These are phyloP conservation scores for Standfussiana lucernea DNA, from an alignment of 2,888 invertebrate species.

Conservation along the genomic window DNA sequence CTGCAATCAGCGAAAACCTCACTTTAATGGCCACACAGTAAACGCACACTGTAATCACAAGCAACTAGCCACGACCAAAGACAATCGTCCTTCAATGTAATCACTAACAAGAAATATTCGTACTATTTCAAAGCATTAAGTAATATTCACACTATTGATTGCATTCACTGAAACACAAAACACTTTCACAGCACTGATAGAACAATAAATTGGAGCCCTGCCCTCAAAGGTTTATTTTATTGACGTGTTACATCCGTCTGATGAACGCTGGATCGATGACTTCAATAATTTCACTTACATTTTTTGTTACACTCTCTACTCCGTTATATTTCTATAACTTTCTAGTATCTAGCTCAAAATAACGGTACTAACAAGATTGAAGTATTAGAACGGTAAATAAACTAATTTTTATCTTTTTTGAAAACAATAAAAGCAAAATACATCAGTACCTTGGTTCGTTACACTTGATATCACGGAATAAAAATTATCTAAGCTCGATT, in stretches of 20 bases:
- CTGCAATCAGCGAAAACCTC: conserved; percentile 83
- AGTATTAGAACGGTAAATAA: conserved; percentile 87
- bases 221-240: conserved; percentile 89
- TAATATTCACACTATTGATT: conserved; percentile 66
- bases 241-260: conserved; percentile 90
- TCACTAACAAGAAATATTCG: conserved; percentile 36
- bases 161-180: conserved; percentile 69
- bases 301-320: conserved; percentile 66
- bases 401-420: conserved; percentile 80
- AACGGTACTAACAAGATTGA: conserved; percentile 84
- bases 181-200: conserved; percentile 86
- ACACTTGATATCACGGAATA: conserved; percentile 91
- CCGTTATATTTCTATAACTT: conserved; percentile 63
- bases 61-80: conserved; percentile 60
- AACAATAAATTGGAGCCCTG: conserved; percentile 84
- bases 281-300: conserved; percentile 72
- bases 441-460: conserved; percentile 94
- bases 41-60: conserved; percentile 69
- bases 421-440: conserved; percentile 87
- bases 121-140: conserved; percentile 38
- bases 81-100: conserved; percentile 74
- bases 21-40: conserved; percentile 69
- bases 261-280: conserved; percentile 86
- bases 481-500: conserved; percentile 85
- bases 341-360: conserved; percentile 74